Evolutionary conservation across 2,888 invertebrate species (phyloP), one percentile per base, ranked within the genome.

Genomic region (Lasioglossum vierecki): DNA sequence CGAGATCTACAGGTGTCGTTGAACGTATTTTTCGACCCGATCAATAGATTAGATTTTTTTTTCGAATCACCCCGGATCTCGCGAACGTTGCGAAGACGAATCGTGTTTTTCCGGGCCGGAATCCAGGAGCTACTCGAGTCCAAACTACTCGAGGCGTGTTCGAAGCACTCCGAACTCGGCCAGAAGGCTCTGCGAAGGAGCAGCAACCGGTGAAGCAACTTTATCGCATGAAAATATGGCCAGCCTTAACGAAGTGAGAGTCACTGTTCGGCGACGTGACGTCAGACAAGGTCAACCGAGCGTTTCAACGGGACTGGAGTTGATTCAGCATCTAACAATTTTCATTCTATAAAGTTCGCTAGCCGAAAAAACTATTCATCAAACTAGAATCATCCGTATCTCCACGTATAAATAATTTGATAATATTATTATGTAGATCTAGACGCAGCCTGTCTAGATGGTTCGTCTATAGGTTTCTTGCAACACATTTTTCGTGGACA

Each of bases 271-370:
- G 76, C 78, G 85, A 73, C 71, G 89, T 87, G 88, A 89, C 88
- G 88, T 89, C 89, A 87, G 30, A 39, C 89, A 89, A 89, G 89
- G 88, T 85, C 83, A 89, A 63, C 83, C 26, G 83, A 83, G 80
- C 88, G 88, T 89, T 88, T 83, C 89, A 89, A 85, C 83, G 89
- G 83, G 81, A 88, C 85, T 70, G 83, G 80, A 70, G 88, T 88
- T 88, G 87, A 89, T 89, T 88, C 89, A 87, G 77, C 79, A 87
- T 87, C 83, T 83, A 89, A 78, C 72, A 75, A 84, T 88, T 87
- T 89, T 82, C 82, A 72, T 81, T 84, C 84, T 84, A 76, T 70
- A 76, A 88, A 82, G 75, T 86, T 76, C n/a, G 6, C 46, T 76
- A 84, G 80, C 70, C 80, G 76, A 68, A 53, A 44, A 11, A 44